Evolutionary conservation across 2,888 invertebrate species (phyloP).

Genomic region (Alsophila aescularia): DNA sequence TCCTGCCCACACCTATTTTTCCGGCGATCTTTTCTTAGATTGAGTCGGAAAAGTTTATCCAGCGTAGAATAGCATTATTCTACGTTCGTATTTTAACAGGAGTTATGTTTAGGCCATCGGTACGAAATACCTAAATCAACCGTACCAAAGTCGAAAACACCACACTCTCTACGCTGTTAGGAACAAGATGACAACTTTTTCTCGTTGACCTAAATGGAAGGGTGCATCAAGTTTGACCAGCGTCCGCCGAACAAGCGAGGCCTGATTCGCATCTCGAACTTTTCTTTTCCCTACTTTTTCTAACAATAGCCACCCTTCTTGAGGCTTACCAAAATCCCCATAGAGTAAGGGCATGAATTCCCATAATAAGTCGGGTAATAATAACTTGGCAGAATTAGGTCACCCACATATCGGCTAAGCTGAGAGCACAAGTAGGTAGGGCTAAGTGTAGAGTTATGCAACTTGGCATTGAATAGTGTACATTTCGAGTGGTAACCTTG

Average conservation of each 20-base stretch:
- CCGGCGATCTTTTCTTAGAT: too few relatives aligned
- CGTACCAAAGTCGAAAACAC: too few relatives aligned
- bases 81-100: too few relatives aligned
- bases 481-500: neutral
- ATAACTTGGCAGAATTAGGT: constrained; percentile 65
- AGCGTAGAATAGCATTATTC: too few relatives aligned
- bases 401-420: constrained; percentile 51
- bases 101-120: too few relatives aligned
- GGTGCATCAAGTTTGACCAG: constrained; percentile 20
- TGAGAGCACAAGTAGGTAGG: constrained; percentile 32
- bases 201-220: constrained; percentile 4
- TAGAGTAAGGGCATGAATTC: constrained; percentile 52
- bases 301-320: constrained; percentile 40
- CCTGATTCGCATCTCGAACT: constrained; percentile 36
- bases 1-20: too few relatives aligned
- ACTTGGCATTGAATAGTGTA: neutral
- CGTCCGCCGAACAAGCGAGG: constrained; percentile 29
- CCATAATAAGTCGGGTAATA: constrained; percentile 53
- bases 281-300: constrained; percentile 30
- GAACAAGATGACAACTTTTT: neutral
- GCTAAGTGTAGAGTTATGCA: neutral
- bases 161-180: too few relatives aligned
- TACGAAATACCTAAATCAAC: too few relatives aligned
- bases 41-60: too few relatives aligned
- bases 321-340: constrained; percentile 51